Evolutionary conservation across 2,797 vertebrate species (phyloP).

Genomic region (Myotis myotis): DNA sequence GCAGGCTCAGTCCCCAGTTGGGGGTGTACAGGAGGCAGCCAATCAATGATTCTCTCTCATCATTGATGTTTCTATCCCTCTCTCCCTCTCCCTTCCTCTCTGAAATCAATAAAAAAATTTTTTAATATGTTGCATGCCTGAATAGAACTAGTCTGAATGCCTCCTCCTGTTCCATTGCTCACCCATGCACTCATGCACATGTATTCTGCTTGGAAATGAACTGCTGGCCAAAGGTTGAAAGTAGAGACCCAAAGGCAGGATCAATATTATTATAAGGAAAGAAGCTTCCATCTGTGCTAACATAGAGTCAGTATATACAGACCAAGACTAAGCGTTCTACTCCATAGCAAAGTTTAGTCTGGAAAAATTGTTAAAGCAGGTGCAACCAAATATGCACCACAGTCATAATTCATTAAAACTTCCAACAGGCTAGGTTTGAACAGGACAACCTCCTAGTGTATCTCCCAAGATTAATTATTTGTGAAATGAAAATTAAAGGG

Average conservation of each 20-base stretch:
- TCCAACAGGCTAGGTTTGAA: neutral
- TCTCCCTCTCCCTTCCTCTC: too few relatives aligned
- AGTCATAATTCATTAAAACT: neutral
- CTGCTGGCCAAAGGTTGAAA: neutral
- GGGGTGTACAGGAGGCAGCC: too few relatives aligned
- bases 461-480: neutral
- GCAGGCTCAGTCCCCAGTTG: too few relatives aligned
- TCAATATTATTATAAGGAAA: conserved; percentile 41
- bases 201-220: neutral
- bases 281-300: conserved; percentile 30
- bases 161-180: neutral
- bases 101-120: too few relatives aligned
- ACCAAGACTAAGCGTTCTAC: neutral
- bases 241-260: neutral
- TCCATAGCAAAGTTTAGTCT: neutral
- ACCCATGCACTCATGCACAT: neutral
- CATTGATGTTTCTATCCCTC: too few relatives aligned
- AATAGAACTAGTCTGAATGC: neutral
- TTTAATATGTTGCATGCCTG: neutral
- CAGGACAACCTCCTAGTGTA: neutral
- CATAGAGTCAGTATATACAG: neutral
- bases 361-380: conserved; percentile 9
- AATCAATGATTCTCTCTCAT: too few relatives aligned
- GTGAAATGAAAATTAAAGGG: neutral
- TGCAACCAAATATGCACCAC: neutral